These are phyloP conservation scores for Coenobita brevimanus DNA, from an alignment of 1,140 invertebrate species.

Conservation along the genomic window DNA sequence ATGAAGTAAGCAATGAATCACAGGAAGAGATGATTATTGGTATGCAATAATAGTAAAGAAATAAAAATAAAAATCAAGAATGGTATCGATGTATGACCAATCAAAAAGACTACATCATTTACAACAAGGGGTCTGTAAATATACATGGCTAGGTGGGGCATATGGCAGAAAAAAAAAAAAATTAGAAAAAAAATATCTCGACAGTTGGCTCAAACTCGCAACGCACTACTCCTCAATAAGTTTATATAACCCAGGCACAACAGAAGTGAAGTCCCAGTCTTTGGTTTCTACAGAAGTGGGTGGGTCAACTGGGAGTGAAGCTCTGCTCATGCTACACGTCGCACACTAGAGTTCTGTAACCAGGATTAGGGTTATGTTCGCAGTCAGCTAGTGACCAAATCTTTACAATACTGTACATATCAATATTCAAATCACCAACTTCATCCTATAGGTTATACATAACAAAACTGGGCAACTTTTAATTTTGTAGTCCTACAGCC, in stretches of 20 bases:
- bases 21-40: neutral
- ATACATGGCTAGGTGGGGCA: slow-evolving; percentile 64
- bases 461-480: slow-evolving; percentile 66
- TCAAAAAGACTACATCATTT: slow-evolving; percentile 58
- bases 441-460: slow-evolving; percentile 63
- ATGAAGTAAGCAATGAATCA: slow-evolving; percentile 8
- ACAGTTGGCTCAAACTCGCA: slow-evolving; percentile 64
- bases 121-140: slow-evolving; percentile 59
- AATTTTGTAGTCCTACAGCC: slow-evolving; percentile 62
- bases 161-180: slow-evolving; percentile 63
- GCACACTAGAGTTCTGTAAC: slow-evolving; percentile 60
- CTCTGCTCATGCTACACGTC: slow-evolving; percentile 66
- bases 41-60: no score
- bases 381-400: slow-evolving; percentile 63
- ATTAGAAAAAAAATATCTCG: slow-evolving; percentile 54
- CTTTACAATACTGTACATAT: slow-evolving; percentile 67
- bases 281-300: slow-evolving; percentile 65
- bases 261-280: slow-evolving; percentile 65
- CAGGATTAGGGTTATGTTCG: slow-evolving; percentile 63
- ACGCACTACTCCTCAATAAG: slow-evolving; percentile 59
- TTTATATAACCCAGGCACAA: slow-evolving; percentile 61
- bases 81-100: slow-evolving; percentile 51
- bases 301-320: slow-evolving; percentile 59
- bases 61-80: neutral
- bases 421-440: slow-evolving; percentile 57